Conservation (phyloP, 92 coral and sea anemone species). For the Umimayanthus kanabou region DNA sequence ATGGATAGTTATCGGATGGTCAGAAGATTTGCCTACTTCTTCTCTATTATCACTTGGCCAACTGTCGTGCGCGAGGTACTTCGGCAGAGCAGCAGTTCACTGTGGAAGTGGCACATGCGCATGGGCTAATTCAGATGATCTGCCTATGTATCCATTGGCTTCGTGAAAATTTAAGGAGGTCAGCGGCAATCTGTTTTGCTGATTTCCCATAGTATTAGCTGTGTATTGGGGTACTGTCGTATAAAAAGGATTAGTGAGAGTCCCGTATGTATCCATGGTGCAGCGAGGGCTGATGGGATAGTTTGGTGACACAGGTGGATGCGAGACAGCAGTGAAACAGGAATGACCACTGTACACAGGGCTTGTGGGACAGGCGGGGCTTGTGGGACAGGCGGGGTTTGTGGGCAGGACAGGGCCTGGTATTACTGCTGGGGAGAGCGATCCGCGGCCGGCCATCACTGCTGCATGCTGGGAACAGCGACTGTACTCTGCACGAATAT, state of each 20-base stretch:
- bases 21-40: not conserved
- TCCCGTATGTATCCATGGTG: constrained; percentile 73
- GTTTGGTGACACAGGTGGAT: constrained; percentile 68
- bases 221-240: constrained; percentile 66
- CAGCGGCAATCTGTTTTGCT: constrained; percentile 51
- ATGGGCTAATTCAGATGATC: constrained; percentile 44
- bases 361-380: constrained; percentile 54
- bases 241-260: constrained; percentile 62
- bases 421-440: constrained; percentile 30
- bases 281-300: constrained; percentile 82
- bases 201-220: constrained; percentile 58
- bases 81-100: constrained; percentile 3
- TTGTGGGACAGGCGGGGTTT: constrained; percentile 51
- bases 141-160: constrained; percentile 50
- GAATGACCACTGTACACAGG: constrained; percentile 64
- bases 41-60: too few relatives aligned
- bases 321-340: constrained; percentile 66
- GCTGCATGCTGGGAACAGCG: constrained; percentile 60
- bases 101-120: constrained; percentile 64
- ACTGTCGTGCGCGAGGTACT: not conserved
- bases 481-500: constrained; percentile 44
- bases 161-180: constrained; percentile 56
- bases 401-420: constrained; percentile 48
- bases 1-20: not conserved
- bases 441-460: constrained; percentile 18